Base-by-base conservation (phyloP, 2,888 invertebrate genomes). In the Dichetophora obliterata region DNA sequence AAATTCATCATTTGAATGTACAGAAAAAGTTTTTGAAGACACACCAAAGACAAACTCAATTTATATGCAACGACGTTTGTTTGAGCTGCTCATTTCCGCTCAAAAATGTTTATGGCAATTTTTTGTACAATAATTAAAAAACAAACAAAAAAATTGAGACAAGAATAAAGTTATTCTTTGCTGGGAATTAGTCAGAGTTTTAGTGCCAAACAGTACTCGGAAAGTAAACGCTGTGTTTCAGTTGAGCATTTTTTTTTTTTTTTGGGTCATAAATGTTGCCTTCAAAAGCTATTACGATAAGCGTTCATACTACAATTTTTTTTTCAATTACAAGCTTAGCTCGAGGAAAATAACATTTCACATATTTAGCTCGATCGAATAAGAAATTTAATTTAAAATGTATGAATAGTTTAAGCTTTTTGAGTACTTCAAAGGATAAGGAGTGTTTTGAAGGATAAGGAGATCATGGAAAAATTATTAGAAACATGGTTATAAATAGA, bases 21-120 rank as follows among this genome's bases (percentile, higher is more conserved):
- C 4, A 24, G 2, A 70, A 70, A 31, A 61, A 24, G 1, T 5
- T 19, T 19, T 54, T 54, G 3, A 9, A n/a, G 31, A 31, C 11
- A 14, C 14, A 63, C 11, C 3, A 16, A 63, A 63, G 11, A 48
- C 22, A 50, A 68, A 22, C 72, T 73, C 72, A 73, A 61, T 73
- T 73, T 61, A 61, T 73, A 73, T 61, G 59, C 63, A 73, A 61
- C 61, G 63, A 63, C 63, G 37, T 59, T 59, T 73, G 72, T 63
- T 73, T 24, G 48, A 54, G 72, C 72, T 73, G 63, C 63, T 73
- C 72, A 73, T 73, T 73, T 73, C 72, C 72, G 72, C 27, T 73
- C 63, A 31, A 34, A 73, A 73, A 59, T 73, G 63, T 73, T 73
- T 73, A 73, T 63, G 72, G 48, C 72, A 61, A 61, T 48, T 61